Percentiles rank a stretch among this genome's conserved stretches.
These are phyloP conservation scores for Drosophila sulfurigaster DNA, from an alignment of 1,140 invertebrate genomes.

Conservation along the genomic window DNA sequence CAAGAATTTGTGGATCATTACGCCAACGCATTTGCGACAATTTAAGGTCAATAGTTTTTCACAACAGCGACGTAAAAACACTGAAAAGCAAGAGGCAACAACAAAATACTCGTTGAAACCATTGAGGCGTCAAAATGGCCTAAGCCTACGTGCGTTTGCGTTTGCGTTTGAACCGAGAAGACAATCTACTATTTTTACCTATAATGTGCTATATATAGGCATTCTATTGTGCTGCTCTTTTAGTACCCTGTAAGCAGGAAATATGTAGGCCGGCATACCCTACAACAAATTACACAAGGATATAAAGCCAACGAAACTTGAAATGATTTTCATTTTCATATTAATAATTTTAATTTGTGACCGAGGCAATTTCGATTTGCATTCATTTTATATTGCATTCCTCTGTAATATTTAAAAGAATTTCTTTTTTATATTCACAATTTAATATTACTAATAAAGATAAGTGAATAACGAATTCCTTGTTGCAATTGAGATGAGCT, in stretches of 20 bases:
- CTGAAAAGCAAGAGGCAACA: background rate
- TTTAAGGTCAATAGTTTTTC: conserved; percentile 55
- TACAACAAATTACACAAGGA: no score
- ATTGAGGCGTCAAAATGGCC: conserved; percentile 44
- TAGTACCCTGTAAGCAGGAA: conserved; percentile 16
- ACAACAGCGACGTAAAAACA: conserved; percentile 25
- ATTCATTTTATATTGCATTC: no score
- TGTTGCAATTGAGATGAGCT: background rate
- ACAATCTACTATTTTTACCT: background rate
- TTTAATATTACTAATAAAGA: no score
- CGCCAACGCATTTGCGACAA: conserved; percentile 53
- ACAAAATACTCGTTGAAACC: background rate
- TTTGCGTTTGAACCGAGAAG: background rate
- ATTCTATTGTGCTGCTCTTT: conserved; percentile 32
- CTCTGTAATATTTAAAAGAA: no score
- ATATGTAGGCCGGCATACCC: background rate
- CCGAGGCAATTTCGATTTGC: no score
- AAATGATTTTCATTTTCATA: no score
- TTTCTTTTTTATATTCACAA: no score
- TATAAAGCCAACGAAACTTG: no score
- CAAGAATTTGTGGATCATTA: conserved; percentile 52
- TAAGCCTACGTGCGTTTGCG: conserved; percentile 32
- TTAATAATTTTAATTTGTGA: no score
- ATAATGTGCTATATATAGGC: conserved; percentile 33
- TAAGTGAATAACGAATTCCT: background rate